Conservation (phyloP, 2,888 invertebrate genomes). For the Sympetrum striolatum region DNA sequence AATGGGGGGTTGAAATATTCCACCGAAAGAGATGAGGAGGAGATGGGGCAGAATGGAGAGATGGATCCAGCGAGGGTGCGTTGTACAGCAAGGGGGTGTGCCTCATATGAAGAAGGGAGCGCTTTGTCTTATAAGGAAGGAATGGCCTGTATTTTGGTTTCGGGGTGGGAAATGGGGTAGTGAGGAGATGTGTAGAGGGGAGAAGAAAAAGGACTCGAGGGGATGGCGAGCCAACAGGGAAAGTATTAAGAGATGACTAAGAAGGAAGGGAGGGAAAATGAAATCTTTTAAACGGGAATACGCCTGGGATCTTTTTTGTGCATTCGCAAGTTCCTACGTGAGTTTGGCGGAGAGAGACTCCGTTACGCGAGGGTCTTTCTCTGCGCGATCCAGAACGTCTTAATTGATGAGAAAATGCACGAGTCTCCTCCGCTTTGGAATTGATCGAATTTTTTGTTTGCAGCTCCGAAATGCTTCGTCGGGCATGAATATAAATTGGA, state of each 20-base stretch:
- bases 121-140: background rate
- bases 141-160: background rate
- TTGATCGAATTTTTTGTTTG: too few relatives aligned
- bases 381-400: background rate
- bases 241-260: background rate
- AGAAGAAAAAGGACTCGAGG: background rate
- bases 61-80: background rate
- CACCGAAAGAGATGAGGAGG: background rate
- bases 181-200: background rate
- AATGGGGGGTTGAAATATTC: background rate
- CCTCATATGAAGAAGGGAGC: background rate
- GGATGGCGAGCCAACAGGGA: background rate
- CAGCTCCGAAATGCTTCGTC: too few relatives aligned
- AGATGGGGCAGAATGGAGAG: background rate
- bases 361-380: background rate
- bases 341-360: background rate
- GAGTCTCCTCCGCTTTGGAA: background rate
- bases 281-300: background rate
- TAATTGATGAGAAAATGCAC: background rate
- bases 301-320: background rate
- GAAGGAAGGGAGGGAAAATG: background rate
- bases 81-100: background rate
- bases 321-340: background rate
- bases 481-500: too few relatives aligned
- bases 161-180: background rate